Base-by-base conservation (phyloP, 2,113 vertebrate species). In the Heterocephalus glaber region DNA sequence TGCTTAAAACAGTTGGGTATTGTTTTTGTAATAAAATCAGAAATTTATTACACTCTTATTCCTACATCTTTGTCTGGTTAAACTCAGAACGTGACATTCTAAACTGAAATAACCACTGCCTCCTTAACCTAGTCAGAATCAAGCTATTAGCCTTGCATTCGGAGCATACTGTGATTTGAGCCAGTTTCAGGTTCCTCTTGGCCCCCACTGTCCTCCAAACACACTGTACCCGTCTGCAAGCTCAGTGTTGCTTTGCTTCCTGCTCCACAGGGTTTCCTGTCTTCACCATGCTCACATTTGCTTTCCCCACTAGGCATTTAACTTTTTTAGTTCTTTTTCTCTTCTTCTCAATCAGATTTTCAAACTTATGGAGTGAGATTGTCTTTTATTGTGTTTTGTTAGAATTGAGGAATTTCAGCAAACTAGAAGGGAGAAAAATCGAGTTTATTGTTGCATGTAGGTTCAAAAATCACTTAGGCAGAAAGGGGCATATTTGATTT, bases 301-400 rank as follows among this genome's bases (percentile, higher is more conserved):
- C 5, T 8, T 89, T 72, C 66, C 33, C 83, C 16, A 66, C 9
- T 58, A 66, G 35, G 52, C 35, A 54, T 41, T 92, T 86, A 20
- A 58, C 12, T 87, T 84, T 3, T 80, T 52, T 44, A 38, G 11
- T 83, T 63, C 20, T 85, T 58, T 58, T 20, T 5, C 41, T 91
- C 82, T 22, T 92, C 47, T 66, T 92, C 22, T 12, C 44, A 86
- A 65, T 28, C 93, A 24, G 41, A 65, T 88, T 97, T 89, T 95
- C 87, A 95, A 87, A 87, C 24, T 47, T 22, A 13, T 11, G 0
- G 26, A 65, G 7, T 83, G 28, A 63, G 47, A 38, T 30, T 89
- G 52, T 60, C 13, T 95, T 94, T 95, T 90, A 63, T 58, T 89
- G 14, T 33, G 47, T 87, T 97, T 93, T 92, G 33, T 96, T 88